These are phyloP conservation scores for Epistrophella euchroma DNA, from an alignment of 2,888 invertebrate species.

Conservation along the genomic window DNA sequence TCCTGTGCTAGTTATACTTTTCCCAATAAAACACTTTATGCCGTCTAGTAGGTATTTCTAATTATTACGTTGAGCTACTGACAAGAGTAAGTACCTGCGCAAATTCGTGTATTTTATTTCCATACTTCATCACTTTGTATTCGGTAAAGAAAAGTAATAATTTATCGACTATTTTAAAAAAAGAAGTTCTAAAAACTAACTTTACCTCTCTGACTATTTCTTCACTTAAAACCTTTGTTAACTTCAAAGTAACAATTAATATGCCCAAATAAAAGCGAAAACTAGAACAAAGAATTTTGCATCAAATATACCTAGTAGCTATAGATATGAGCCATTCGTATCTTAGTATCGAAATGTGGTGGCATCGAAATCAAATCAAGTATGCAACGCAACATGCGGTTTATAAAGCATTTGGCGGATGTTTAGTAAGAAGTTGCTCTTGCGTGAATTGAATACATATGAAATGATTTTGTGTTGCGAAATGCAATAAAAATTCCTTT, in stretches of 20 bases:
- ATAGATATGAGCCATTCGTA: not conserved
- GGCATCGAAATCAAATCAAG: slow-evolving; percentile 57
- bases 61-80: no score
- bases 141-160: no score
- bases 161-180: not conserved
- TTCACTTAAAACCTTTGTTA: slow-evolving; percentile 24
- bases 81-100: no score
- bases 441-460: slow-evolving; percentile 55
- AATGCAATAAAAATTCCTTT: slow-evolving; percentile 19
- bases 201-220: no score
- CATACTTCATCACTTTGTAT: no score
- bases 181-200: not conserved
- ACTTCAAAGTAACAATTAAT: slow-evolving; percentile 3
- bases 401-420: slow-evolving; percentile 51
- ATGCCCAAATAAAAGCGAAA: slow-evolving; percentile 53
- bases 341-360: slow-evolving; percentile 15
- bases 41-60: no score
- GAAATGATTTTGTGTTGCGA: slow-evolving; percentile 26
- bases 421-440: slow-evolving; percentile 52
- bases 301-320: not conserved
- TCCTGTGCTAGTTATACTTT: no score
- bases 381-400: slow-evolving; percentile 53
- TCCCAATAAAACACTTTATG: no score
- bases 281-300: slow-evolving; percentile 51
- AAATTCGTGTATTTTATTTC: no score